A percentile compares a stretch with the other conserved stretches of the same genome.
Evolutionary conservation across 2,888 invertebrate genomes (phyloP).

Genomic region (Idaea dimidiata): DNA sequence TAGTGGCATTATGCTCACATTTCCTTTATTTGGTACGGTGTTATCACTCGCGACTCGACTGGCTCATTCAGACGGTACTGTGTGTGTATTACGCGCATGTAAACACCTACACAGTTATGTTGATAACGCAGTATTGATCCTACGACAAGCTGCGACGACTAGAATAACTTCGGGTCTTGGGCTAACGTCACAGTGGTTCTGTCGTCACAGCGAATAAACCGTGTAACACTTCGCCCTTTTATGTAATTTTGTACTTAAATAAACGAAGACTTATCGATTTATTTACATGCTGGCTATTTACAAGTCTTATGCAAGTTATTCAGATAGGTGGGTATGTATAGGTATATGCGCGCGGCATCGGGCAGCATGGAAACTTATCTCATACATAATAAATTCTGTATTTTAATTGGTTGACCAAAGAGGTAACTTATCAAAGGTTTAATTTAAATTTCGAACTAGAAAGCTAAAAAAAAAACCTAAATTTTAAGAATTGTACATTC

Average conservation of each 20-base stretch:
- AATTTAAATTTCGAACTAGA: too few species aligned
- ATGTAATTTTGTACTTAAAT: neutral
- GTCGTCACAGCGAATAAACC: constrained; percentile 24
- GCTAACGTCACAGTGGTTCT: constrained; percentile 49
- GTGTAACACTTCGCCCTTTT: constrained; percentile 9
- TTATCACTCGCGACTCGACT: constrained; percentile 63
- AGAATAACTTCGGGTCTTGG: constrained; percentile 50
- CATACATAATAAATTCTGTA: too few species aligned
- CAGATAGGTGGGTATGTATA: neutral
- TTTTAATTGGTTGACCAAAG: too few species aligned
- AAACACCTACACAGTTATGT: constrained; percentile 70
- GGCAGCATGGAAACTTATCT: too few species aligned
- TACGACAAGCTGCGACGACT: constrained; percentile 41
- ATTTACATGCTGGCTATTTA: neutral
- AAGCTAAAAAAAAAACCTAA: too few species aligned
- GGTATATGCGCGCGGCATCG: too few species aligned
- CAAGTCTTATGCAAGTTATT: neutral
- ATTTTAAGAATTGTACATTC: too few species aligned
- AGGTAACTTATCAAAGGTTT: too few species aligned
- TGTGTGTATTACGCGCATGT: constrained; percentile 72
- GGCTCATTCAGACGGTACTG: constrained; percentile 55
- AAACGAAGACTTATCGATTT: neutral
- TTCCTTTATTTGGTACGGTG: constrained; percentile 42
- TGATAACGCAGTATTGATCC: constrained; percentile 78
- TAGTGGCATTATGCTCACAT: constrained; percentile 85